Percentiles rank a stretch among this genome's conserved stretches.
phyloP scores from a whole-genome alignment of 2,888 invertebrate species.

The Athalia cordata region DNA sequence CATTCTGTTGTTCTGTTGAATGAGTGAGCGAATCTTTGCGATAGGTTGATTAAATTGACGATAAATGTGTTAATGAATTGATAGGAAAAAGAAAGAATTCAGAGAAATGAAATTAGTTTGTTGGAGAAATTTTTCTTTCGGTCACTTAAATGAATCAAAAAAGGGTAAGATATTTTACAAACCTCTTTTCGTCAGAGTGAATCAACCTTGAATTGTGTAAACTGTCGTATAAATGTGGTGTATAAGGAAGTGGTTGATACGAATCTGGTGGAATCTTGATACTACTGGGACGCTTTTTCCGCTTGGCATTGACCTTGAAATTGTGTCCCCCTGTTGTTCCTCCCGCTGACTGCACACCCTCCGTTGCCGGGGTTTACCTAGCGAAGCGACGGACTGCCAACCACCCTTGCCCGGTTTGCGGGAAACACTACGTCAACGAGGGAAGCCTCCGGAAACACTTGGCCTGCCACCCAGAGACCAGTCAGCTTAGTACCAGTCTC shows the following conservation, averaged over 20 bases:
- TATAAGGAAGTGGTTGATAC: slow-evolving; percentile 9
- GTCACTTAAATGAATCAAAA: too few species aligned
- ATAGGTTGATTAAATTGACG: slow-evolving; percentile 15
- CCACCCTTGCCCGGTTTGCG: slow-evolving; percentile 96
- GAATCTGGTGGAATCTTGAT: slow-evolving; percentile 42
- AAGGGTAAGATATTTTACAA: too few species aligned
- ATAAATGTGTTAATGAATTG: not conserved
- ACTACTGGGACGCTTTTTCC: slow-evolving; percentile 60
- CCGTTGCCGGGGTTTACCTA: slow-evolving; percentile 80
- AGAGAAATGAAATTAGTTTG: too few species aligned
- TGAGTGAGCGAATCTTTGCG: slow-evolving; percentile 4
- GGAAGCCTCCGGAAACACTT: slow-evolving; percentile 94
- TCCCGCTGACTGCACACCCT: slow-evolving; percentile 74
- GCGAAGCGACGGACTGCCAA: slow-evolving; percentile 95
- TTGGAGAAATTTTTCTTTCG: too few species aligned
- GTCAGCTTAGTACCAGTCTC: slow-evolving; percentile 88
- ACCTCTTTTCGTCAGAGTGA: too few species aligned
- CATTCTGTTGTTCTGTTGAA: not conserved
- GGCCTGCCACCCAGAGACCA: slow-evolving; percentile 94
- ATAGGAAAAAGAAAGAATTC: too few species aligned
- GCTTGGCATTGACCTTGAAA: slow-evolving; percentile 74
- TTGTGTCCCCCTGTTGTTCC: slow-evolving; percentile 74
- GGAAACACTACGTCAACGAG: slow-evolving; percentile 96
- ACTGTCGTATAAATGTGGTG: not conserved
- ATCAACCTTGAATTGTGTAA: not conserved